phyloP scores from a whole-genome alignment of 2,888 invertebrate species.

The Chelonus formosanus region DNA sequence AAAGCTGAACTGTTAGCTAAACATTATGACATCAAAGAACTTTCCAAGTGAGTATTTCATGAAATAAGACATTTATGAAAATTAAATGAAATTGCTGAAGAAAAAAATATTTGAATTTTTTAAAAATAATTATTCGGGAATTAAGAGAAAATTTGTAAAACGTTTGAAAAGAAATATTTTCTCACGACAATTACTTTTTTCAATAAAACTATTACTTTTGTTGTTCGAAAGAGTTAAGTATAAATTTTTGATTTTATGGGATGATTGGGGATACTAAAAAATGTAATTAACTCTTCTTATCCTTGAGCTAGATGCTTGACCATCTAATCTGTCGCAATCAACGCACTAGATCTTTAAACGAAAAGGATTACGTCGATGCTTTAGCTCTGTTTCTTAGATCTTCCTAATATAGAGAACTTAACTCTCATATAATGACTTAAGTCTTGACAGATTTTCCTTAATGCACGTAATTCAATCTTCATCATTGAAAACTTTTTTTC shows the following conservation, averaged over 20 bases:
- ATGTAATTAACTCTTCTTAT: conserved; percentile 37
- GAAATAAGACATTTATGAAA: no score
- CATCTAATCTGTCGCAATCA: conserved; percentile 39
- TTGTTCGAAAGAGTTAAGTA: no score
- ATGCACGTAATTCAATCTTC: background rate
- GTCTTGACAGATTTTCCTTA: background rate
- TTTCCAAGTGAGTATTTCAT: conserved; percentile 68
- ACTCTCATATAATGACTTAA: background rate
- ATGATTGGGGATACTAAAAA: background rate
- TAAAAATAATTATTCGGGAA: background rate
- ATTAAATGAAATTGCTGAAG: no score
- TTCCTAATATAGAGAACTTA: conserved; percentile 13
- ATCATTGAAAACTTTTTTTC: conserved; percentile 19
- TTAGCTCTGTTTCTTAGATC: background rate
- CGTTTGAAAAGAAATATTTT: background rate
- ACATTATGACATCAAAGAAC: conserved; percentile 74
- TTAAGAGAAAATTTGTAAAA: background rate
- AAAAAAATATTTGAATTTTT: background rate
- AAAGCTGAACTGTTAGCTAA: conserved; percentile 75
- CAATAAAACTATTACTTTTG: background rate
- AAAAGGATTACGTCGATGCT: background rate
- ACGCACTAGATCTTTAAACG: conserved; percentile 42
- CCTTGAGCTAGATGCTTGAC: conserved; percentile 49
- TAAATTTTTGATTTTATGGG: background rate
- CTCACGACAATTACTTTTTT: background rate